phyloP scores from a whole-genome alignment of 2,888 invertebrate species.

The Lasioglossum morio region DNA sequence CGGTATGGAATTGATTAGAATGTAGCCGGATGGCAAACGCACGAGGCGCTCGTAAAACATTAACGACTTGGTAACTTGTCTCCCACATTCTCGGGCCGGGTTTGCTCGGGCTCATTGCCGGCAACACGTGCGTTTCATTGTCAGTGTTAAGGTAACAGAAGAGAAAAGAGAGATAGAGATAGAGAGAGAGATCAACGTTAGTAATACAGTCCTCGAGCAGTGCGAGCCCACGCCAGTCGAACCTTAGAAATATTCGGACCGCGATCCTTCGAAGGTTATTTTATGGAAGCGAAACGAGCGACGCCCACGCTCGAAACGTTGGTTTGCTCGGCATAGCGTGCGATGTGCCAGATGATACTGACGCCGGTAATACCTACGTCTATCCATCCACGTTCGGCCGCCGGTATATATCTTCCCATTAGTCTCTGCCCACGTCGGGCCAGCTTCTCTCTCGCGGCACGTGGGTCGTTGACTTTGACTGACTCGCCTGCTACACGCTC shows the following conservation, averaged over 20 bases:
- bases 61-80: slow-evolving; percentile 50
- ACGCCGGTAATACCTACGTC: slow-evolving; percentile 73
- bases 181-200: neutral
- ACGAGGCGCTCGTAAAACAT: slow-evolving; percentile 47
- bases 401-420: slow-evolving; percentile 75
- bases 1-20: slow-evolving; percentile 29
- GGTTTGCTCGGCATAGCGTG: slow-evolving; percentile 51
- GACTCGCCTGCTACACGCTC: slow-evolving; percentile 63
- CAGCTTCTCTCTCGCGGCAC: slow-evolving; percentile 64
- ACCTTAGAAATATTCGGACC: slow-evolving; percentile 60
- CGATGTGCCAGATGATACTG: slow-evolving; percentile 74
- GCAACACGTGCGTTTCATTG: slow-evolving; percentile 70
- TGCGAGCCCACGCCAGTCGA: slow-evolving; percentile 63
- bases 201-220: slow-evolving; percentile 61
- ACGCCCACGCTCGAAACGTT: slow-evolving; percentile 38
- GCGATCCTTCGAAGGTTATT: slow-evolving; percentile 68
- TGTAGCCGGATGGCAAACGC: slow-evolving; percentile 20
- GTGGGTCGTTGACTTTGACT: slow-evolving; percentile 78
- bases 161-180: slow-evolving; percentile 33
- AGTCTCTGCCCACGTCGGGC: slow-evolving; percentile 74
- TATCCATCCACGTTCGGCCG: slow-evolving; percentile 74
- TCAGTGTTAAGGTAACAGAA: slow-evolving; percentile 70
- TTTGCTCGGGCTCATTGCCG: neutral
- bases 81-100: slow-evolving; percentile 32
- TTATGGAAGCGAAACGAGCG: slow-evolving; percentile 72